These are phyloP conservation scores for Diadema setosum DNA, from an alignment of 35 echinoderm and acorn worm genomes.

Conservation along the genomic window DNA sequence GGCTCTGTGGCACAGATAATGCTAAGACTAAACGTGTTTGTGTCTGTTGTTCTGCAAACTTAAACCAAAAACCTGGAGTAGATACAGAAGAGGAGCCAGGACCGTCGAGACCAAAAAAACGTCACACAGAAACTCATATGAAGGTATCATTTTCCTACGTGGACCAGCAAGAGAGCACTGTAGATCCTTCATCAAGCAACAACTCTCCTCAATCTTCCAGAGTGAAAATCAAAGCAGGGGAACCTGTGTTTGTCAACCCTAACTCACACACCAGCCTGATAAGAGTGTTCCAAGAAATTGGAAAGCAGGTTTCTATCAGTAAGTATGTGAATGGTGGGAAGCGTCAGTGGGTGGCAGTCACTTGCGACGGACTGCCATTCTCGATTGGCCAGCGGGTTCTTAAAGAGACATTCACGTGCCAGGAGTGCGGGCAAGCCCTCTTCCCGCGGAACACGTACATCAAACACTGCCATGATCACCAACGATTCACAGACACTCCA, in stretches of 20 bases:
- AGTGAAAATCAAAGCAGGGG: background rate
- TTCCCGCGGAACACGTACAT: background rate
- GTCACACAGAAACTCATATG: too few relatives aligned
- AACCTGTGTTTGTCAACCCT: conserved; percentile 22
- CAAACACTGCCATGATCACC: background rate
- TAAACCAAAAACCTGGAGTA: too few relatives aligned
- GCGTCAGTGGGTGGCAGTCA: conserved; percentile 4
- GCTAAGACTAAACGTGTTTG: background rate
- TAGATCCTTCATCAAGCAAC: too few relatives aligned
- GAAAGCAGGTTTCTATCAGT: background rate
- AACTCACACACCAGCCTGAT: conserved; percentile 2
- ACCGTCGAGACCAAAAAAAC: too few relatives aligned
- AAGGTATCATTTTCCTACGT: too few relatives aligned
- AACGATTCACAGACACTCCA: background rate
- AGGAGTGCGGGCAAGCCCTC: background rate
- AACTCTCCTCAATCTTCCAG: too few relatives aligned
- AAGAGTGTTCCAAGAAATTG: conserved; percentile 7
- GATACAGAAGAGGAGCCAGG: too few relatives aligned
- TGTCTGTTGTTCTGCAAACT: background rate
- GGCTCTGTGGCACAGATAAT: background rate
- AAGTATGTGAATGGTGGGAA: background rate
- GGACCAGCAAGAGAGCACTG: too few relatives aligned
- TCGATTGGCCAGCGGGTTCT: background rate
- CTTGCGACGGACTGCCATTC: conserved; percentile 27
- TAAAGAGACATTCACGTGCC: conserved; percentile 10